A percentile compares a stretch with the other conserved stretches of the same genome.
phyloP scores from a whole-genome alignment of 2,888 invertebrate genomes.

The Drosophila meridiana region DNA sequence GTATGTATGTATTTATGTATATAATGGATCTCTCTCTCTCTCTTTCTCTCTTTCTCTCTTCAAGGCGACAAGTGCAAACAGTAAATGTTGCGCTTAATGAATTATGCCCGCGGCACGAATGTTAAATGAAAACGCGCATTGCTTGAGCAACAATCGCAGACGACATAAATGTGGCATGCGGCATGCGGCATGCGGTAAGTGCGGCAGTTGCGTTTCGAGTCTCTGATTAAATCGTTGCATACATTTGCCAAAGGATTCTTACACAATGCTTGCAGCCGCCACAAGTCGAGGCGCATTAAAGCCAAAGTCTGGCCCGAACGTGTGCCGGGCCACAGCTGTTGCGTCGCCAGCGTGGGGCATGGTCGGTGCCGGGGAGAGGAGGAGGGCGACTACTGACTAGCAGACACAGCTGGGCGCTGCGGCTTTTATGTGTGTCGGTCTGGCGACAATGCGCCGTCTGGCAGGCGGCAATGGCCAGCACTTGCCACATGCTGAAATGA shows the following conservation, averaged over 20 bases:
- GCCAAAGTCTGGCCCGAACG: slow-evolving; percentile 5
- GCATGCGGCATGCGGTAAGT: slow-evolving; percentile 15
- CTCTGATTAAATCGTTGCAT: slow-evolving; percentile 25
- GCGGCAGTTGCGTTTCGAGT: slow-evolving; percentile 9
- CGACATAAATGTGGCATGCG: slow-evolving; percentile 17
- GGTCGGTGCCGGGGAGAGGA: not conserved
- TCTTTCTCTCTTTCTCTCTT: too few relatives aligned
- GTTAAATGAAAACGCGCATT: slow-evolving; percentile 32
- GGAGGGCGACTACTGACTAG: not conserved
- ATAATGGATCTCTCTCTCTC: too few relatives aligned
- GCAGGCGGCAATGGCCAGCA: slow-evolving; percentile 9
- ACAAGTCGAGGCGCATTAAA: slow-evolving; percentile 13
- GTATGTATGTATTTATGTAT: too few relatives aligned
- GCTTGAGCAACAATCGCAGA: slow-evolving; percentile 2
- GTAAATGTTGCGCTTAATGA: not conserved
- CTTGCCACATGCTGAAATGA: slow-evolving; percentile 44
- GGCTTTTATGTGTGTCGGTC: slow-evolving; percentile 55
- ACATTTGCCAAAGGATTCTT: slow-evolving; percentile 27
- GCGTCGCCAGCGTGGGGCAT: slow-evolving; percentile 5
- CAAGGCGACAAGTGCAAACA: too few relatives aligned
- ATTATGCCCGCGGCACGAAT: slow-evolving; percentile 11
- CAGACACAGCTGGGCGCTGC: slow-evolving; percentile 37
- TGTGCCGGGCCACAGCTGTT: slow-evolving; percentile 39
- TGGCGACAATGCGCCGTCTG: slow-evolving; percentile 62
- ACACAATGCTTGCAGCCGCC: slow-evolving; percentile 12